A percentile compares a stretch with the other conserved stretches of the same genome.
These are phyloP conservation scores for Drosophila punjabiensis DNA, from an alignment of 1,140 invertebrate genomes.

Conservation along the genomic window DNA sequence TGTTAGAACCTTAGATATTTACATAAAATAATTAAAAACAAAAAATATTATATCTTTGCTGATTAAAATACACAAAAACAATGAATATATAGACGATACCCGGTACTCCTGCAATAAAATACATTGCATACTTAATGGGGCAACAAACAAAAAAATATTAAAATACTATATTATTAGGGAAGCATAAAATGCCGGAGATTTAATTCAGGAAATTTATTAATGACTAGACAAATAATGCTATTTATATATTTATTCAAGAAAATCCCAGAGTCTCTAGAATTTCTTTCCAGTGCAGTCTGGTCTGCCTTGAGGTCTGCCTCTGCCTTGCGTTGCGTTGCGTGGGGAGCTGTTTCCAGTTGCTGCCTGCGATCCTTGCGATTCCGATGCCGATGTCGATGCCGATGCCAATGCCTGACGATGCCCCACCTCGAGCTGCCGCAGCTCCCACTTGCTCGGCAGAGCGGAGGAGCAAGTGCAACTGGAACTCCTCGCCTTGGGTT, in stretches of 20 bases:
- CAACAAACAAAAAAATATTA: no score
- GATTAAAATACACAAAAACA: no score
- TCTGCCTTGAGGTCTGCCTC: conserved; percentile 54
- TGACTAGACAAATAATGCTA: neutral
- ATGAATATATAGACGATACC: no score
- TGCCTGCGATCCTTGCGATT: conserved; percentile 32
- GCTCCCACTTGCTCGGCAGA: conserved; percentile 34
- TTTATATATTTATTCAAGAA: neutral
- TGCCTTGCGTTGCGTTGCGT: conserved; percentile 59
- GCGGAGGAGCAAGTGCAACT: conserved; percentile 36
- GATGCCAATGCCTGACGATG: conserved; percentile 16
- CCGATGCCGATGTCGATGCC: conserved; percentile 10
- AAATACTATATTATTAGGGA: no score
- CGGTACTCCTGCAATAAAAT: no score
- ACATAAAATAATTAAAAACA: no score
- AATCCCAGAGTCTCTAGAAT: neutral
- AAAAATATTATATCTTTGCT: no score
- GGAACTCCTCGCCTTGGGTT: conserved; percentile 54
- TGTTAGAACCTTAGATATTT: no score
- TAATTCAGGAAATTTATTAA: no score
- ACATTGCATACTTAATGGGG: no score
- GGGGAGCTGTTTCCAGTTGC: conserved; percentile 76
- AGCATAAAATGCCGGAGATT: no score
- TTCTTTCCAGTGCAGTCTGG: conserved; percentile 30
- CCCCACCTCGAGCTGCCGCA: conserved; percentile 29